Base-by-base conservation (phyloP, 2,797 vertebrate species). In the Ptychadena robeensis region DNA sequence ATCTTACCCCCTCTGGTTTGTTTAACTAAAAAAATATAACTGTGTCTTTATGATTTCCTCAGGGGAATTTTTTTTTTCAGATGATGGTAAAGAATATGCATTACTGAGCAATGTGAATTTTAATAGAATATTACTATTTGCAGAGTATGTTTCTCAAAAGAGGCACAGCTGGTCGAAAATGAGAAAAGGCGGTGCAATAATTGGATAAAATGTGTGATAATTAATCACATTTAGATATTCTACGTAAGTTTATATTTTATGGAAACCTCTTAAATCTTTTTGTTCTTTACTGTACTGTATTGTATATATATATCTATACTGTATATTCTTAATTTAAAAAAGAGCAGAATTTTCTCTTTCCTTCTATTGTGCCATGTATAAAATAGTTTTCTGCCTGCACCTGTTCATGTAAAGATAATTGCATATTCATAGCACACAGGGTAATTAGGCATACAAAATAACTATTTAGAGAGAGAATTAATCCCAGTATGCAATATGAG, bases 361-460 rank as follows among this genome's bases (percentile, higher is more conserved):
- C n/a, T n/a, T 77, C 32, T 83, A 77, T 44, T 82, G 88, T 87
- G 85, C 74, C 18, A 72, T 88, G 88, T 90, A 86, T 81, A 79
- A 88, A 87, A 86, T 80, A 83, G 85, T 81, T 89, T 87, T 80
- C 82, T 74, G 72, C 67, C 80, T 83, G 86, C 88, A 88, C 88
- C 90, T 89, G 88, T 86, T 88, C 79, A 9, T 64, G 73, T 75
- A 87, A 88, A 86, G 81, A 76, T 78, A 82, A 85, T 90, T 90
- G 81, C 85, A 2, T 77, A 85, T 88, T 87, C 88, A 65, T 32
- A 65, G 40, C 70, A 72, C 22, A 34, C 34, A 34, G 65, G 32
- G 65, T 68, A 68, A 68, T 44, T 40, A 71, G 25, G 65, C 65
- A 68, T 25, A 68, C 32, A 68, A 68, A 40, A 44, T 44, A 44